Base-by-base conservation (phyloP, 37 sponge, comb jelly and placozoan species). In the Ianthella basta region DNA sequence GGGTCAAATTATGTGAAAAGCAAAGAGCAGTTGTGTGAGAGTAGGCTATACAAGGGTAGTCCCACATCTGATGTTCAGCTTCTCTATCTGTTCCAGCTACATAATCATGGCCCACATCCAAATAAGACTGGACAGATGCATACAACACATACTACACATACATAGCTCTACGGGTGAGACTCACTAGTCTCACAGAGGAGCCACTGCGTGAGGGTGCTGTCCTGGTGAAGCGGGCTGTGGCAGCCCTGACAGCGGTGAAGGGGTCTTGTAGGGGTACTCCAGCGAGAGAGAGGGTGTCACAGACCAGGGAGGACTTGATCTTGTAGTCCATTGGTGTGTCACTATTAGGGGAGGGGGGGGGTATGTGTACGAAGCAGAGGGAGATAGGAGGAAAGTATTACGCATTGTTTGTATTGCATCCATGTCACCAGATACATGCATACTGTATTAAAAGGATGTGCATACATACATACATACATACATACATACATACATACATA, bases 231-330 rank as follows among this genome's bases (percentile, higher is more conserved):
- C 24, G 12, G 5, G 24, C 64, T 6, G 24, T 6, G 29, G 29
- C n/a, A 24, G 35, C n/a, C 39, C 37, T n/a, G 24, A 59, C n/a
- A 18, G 35, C 29, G 1, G 36, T 21, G 24, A 30, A 59, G 16
- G 74, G 30, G 29, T 61, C n/a, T 38, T 24, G 73, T 15, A 44
- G 15, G 29, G 20, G 44, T 57, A 25, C 32, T 82, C 91, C 91
- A 10, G 83, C 70, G 34, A 90, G 50, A 15, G 84, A 68, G 8
- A 90, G 60, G 41, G 86, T 67, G 53, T 86, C 84, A 39, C 85
- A 80, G 3, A 92, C 53, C 25, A 94, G 81, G 57, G 88, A 88
- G 34, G 86, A 88, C 87, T 94, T 94, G 80, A 94, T 80, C 80
- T 83, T 74, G 36, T 87, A 60, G 41, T 94, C 95, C 37, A 94